A percentile compares a stretch with the other conserved stretches of the same genome.
phyloP scores from a whole-genome alignment of 1,140 invertebrate genomes.

The Lethocerus indicus region DNA sequence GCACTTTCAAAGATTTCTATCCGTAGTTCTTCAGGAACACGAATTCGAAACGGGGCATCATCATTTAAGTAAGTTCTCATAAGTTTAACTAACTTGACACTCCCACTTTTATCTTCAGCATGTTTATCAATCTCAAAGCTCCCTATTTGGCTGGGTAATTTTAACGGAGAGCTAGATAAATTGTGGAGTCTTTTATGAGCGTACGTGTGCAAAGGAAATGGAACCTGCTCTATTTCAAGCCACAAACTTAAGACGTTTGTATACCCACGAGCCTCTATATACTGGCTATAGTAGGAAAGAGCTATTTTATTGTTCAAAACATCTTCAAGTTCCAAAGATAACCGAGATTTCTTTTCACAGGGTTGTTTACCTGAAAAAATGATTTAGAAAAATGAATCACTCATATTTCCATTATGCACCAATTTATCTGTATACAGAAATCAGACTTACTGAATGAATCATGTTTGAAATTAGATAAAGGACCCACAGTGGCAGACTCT shows the following conservation, averaged over 20 bases:
- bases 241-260: conserved; percentile 7
- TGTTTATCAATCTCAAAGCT: not conserved
- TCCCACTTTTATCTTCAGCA: conserved; percentile 1
- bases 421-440: not conserved
- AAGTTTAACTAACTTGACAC: not conserved
- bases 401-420: not conserved
- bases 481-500: conserved; percentile 2
- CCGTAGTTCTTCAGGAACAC: conserved; percentile 8
- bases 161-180: conserved; percentile 3
- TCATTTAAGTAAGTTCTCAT: conserved; percentile 9
- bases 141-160: not conserved
- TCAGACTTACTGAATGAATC: conserved; percentile 11
- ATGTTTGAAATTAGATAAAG: conserved; percentile 7
- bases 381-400: not conserved
- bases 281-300: conserved; percentile 13
- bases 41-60: conserved; percentile 2
- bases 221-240: conserved; percentile 10
- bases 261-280: conserved; percentile 12
- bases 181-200: not conserved
- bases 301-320: conserved; percentile 12
- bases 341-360: conserved; percentile 8
- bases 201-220: not conserved
- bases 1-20: not conserved
- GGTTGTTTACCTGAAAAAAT: conserved; percentile 7
- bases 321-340: conserved; percentile 12